Base-by-base conservation (phyloP, 2,888 invertebrate species). In the Limnephilus marmoratus region DNA sequence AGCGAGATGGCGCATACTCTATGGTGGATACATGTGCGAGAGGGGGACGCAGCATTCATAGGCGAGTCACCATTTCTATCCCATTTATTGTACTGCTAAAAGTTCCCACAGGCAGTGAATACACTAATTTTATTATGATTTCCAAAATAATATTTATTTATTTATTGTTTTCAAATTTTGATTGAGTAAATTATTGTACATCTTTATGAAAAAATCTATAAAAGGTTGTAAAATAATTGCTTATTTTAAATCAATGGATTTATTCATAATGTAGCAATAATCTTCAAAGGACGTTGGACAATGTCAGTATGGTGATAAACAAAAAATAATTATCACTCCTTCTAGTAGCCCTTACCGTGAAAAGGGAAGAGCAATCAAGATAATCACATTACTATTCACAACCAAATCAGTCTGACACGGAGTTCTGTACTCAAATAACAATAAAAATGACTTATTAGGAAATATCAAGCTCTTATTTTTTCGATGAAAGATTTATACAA, bases 11-110 rank as follows among this genome's bases (percentile, higher is more conserved):
- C 88, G 83, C 49, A 91, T 88, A 81, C 31, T 89, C 89, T 91
- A 91, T 91, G 91, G 91, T 89, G 34, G 31, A 82, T 87, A 87
- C 49, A 85, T 87, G 91, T 91, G 91, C 88, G 91, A 91, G 91
- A 91, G 53, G 29, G 88, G 88, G 91, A 91, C 91, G 83, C 88
- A 88, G 88, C 81, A 91, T 88, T 88, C 88, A 37, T 34, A 89
- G 88, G 81, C 18, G 88, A 89, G 81, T 90, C 82, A 90, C 34
- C 31, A 89, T 37, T 24, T 80, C 88, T 88, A 88, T 88, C 88
- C 88, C 88, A 88, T 80, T 89, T 89, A 24, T 89, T 53, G 34
- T 81, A 37, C 5, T 68, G 68, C 24, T 24, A 68, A 68, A 68
- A 24, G 68, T 68, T 68, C 68, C 68, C 68, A 68, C 68, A 68